phyloP scores from a whole-genome alignment of 2,113 vertebrate genomes.

The Sakesphorus luctuosus region DNA sequence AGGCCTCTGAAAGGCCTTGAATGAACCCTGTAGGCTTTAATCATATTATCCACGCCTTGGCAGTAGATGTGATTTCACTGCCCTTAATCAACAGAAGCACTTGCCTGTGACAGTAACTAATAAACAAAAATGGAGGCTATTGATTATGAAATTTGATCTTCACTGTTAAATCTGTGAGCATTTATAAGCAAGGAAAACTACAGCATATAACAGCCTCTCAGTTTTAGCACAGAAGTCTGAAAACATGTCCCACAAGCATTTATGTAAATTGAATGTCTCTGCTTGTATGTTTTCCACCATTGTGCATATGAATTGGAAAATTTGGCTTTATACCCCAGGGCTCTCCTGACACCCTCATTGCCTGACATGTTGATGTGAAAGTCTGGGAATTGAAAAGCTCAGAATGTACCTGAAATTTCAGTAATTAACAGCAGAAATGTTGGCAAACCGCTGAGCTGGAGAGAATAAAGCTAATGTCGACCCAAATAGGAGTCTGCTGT shows the following conservation, averaged over 20 bases:
- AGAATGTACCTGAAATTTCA: slow-evolving; percentile 22
- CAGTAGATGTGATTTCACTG: neutral
- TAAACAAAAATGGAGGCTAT: slow-evolving; percentile 9
- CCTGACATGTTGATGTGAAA: slow-evolving; percentile 13
- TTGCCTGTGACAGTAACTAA: slow-evolving; percentile 19
- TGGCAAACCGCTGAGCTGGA: neutral
- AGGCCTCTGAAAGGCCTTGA: neutral
- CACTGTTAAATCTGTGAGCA: neutral
- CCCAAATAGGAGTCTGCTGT: neutral
- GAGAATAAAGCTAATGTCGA: neutral
- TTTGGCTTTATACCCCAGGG: neutral
- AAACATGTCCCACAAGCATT: neutral
- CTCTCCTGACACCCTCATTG: neutral
- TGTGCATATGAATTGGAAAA: slow-evolving; percentile 17
- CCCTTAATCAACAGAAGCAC: slow-evolving; percentile 4
- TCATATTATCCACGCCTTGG: neutral
- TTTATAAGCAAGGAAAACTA: neutral
- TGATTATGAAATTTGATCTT: slow-evolving; percentile 20
- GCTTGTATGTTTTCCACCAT: neutral
- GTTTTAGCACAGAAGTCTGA: slow-evolving; percentile 2
- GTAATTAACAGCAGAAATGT: slow-evolving; percentile 30
- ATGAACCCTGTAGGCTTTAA: neutral
- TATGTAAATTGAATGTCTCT: slow-evolving; percentile 25
- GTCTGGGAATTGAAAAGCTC: neutral
- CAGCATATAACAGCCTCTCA: neutral